Conservation (phyloP, 2,888 invertebrate species). For the Cerceris ruficornis region DNA sequence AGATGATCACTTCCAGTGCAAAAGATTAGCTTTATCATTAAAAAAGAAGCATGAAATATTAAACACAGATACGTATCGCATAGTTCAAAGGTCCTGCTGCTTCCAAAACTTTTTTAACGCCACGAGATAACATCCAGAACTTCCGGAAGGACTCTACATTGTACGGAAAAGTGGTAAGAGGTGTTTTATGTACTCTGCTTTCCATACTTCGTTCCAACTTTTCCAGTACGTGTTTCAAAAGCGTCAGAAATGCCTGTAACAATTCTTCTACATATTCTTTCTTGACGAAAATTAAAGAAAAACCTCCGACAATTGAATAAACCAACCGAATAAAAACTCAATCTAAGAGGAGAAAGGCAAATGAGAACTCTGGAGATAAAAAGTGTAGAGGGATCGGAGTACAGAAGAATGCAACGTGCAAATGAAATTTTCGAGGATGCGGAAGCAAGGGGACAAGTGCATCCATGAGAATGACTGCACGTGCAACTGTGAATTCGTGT, state of each 20-base stretch:
- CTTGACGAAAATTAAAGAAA: not conserved
- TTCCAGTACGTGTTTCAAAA: not conserved
- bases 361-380: too few species aligned
- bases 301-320: too few species aligned
- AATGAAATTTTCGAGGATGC: too few species aligned
- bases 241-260: not conserved
- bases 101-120: not conserved
- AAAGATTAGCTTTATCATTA: too few species aligned
- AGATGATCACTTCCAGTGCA: too few species aligned
- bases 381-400: too few species aligned
- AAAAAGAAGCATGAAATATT: too few species aligned
- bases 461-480: too few species aligned
- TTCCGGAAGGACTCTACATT: constrained; percentile 11
- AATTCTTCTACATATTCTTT: not conserved
- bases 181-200: constrained; percentile 33
- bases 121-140: not conserved
- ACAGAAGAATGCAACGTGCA: too few species aligned
- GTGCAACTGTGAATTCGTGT: too few species aligned
- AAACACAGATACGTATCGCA: too few species aligned
- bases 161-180: constrained; percentile 39
- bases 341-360: not conserved
- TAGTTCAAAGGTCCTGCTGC: not conserved
- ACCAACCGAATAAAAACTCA: not conserved
- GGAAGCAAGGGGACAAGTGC: too few species aligned
- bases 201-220: constrained; percentile 18